phyloP scores from a whole-genome alignment of 2,113 vertebrate genomes.

The Forbesichthys agassizii region DNA sequence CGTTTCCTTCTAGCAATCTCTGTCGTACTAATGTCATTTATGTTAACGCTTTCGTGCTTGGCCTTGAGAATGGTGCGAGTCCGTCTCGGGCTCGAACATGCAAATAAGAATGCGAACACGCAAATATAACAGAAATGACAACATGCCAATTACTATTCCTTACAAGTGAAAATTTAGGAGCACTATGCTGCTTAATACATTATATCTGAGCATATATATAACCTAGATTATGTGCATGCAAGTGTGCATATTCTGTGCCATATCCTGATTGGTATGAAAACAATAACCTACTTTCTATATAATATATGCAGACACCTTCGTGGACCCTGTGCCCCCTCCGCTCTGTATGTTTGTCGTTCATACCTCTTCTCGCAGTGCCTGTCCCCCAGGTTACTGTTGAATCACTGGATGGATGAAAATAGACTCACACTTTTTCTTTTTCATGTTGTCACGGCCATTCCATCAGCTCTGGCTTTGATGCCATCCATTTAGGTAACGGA shows the following conservation, averaged over 20 bases:
- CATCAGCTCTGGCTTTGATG: constrained; percentile 51
- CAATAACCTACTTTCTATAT: constrained; percentile 67
- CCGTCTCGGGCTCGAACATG: constrained; percentile 37
- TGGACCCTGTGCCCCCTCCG: background rate
- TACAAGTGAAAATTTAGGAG: too few relatives aligned
- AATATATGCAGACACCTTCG: constrained; percentile 65
- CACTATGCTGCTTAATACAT: too few relatives aligned
- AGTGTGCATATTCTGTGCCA: background rate
- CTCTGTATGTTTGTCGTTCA: constrained; percentile 54
- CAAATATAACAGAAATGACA: too few relatives aligned
- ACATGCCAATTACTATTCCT: too few relatives aligned
- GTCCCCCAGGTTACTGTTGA: constrained; percentile 69
- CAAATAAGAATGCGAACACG: constrained; percentile 31
- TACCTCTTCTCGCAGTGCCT: constrained; percentile 68
- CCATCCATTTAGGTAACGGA: constrained; percentile 43
- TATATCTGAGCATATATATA: background rate
- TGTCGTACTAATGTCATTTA: constrained; percentile 60
- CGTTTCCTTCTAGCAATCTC: constrained; percentile 57
- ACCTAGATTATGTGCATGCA: too few relatives aligned
- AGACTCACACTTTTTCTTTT: constrained; percentile 80
- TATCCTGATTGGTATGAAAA: constrained; percentile 50
- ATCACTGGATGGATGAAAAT: constrained; percentile 71
- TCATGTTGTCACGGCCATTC: constrained; percentile 79
- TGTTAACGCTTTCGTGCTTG: constrained; percentile 42
- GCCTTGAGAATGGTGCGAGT: constrained; percentile 48